Evolutionary conservation across 2,113 vertebrate species (phyloP), one percentile per base, ranked within the genome.

Genomic region (Setophaga petechia): DNA sequence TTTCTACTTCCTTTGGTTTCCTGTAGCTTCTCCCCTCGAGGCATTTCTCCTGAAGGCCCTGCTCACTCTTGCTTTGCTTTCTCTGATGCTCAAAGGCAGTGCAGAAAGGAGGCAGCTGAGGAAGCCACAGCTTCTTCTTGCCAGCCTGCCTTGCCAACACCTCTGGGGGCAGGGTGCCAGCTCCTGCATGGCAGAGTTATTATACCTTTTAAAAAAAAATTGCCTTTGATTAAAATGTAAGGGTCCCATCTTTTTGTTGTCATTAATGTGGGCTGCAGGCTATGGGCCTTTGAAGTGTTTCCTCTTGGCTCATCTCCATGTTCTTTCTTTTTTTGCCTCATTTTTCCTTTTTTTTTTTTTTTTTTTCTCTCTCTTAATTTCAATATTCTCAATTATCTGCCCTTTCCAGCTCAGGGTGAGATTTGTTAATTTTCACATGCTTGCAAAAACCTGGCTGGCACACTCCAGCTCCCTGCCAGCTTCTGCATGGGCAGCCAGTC

Each of bases 271-370:
- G 37, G 65, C 85, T 90, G 76, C 91, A 87, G 89, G 92, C 82
- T 89, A 66, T 33, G 21, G 55, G 44, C 54, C 61, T 97, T 94
- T 95, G 89, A 96, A 97, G 89, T 96, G 54, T 76, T 96, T 96
- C 80, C 71, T 86, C 85, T 94, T 94, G 87, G 76, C 72, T 96
- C n/a, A 65, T 94, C 80, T 93, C 75, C 66, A 52, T 35, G 3
- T 65, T 94, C 25, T 49, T 84, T 75, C 43, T 39, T 76, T n/a
- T 15, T 19, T 3, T 1, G 6, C 22, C 22, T 33, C 10, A 24
- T 49, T 74, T 69, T 43, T 41, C 1, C 1, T 5, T 20, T 46
- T 35, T 30, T 15, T 23, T 24, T 52, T 43, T 43, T 28, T 72
- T 33, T 12, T 28, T 54, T 8, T 3, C 3, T 0, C 41, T 35